These are phyloP conservation scores for Neolamprologus kungweensis DNA, from an alignment of 2,113 vertebrate genomes.

Conservation along the genomic window DNA sequence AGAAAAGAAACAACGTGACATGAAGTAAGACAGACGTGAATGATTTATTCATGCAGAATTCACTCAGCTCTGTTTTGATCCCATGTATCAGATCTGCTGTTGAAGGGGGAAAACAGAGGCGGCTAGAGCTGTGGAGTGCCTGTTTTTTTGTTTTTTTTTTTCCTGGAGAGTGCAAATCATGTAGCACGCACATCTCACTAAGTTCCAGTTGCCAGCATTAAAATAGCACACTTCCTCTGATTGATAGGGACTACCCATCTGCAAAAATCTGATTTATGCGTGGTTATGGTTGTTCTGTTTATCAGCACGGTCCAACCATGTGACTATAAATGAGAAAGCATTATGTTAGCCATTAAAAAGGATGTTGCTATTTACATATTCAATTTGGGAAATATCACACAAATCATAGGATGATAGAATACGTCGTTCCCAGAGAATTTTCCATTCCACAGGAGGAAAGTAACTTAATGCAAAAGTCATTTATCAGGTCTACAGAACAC, in stretches of 20 bases:
- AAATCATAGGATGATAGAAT: conserved; percentile 58
- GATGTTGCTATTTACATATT: conserved; percentile 66
- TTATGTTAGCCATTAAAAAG: conserved; percentile 52
- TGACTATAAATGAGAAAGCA: conserved; percentile 48
- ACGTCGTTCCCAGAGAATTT: conserved; percentile 48
- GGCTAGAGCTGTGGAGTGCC: not conserved
- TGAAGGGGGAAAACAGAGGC: not conserved
- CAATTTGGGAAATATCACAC: conserved; percentile 60
- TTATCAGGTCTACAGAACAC: conserved; percentile 55
- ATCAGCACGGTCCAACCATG: conserved; percentile 36
- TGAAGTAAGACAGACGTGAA: conserved; percentile 21
- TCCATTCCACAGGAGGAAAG: conserved; percentile 43
- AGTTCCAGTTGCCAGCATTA: conserved; percentile 29
- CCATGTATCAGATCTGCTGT: conserved; percentile 31
- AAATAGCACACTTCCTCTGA: conserved; percentile 38
- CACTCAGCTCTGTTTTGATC: conserved; percentile 49
- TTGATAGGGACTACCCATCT: not conserved
- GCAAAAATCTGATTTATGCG: conserved; percentile 22
- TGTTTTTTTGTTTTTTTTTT: not conserved
- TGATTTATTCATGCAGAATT: conserved; percentile 58
- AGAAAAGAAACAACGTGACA: not conserved
- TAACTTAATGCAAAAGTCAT: conserved; percentile 68
- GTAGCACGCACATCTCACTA: not conserved
- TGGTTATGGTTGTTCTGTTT: conserved; percentile 13
- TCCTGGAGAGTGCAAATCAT: conserved; percentile 17